Evolutionary conservation across 2,888 invertebrate genomes (phyloP).

Genomic region (Hemistola chrysoprasaria): DNA sequence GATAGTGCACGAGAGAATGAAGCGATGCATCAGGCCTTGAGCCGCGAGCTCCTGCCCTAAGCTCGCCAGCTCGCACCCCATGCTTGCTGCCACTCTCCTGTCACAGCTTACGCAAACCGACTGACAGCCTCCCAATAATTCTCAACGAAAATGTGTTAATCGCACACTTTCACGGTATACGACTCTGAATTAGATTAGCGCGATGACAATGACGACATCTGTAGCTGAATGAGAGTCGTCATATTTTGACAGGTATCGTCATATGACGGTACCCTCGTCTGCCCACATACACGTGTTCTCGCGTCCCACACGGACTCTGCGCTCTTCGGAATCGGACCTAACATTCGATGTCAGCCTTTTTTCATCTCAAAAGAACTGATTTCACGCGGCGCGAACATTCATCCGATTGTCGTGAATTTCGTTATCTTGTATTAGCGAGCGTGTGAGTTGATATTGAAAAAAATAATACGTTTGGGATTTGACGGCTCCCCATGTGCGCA

Average conservation of each 20-base stretch:
- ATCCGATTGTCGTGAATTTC: conserved; percentile 77
- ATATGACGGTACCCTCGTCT: conserved; percentile 66
- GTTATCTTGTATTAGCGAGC: conserved; percentile 75
- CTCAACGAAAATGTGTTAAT: conserved; percentile 81
- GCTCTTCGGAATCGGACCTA: conserved; percentile 33
- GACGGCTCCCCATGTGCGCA: conserved; percentile 76
- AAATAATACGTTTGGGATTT: conserved; percentile 81
- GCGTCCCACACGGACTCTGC: conserved; percentile 55
- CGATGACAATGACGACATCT: conserved; percentile 78
- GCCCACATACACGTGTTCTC: conserved; percentile 77
- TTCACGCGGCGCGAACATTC: conserved; percentile 81
- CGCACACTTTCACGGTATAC: conserved; percentile 77
- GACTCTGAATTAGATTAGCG: conserved; percentile 75
- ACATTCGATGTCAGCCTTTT: conserved; percentile 55
- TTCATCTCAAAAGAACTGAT: conserved; percentile 73
- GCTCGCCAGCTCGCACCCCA: conserved; percentile 64
- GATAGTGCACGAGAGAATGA: conserved; percentile 21
- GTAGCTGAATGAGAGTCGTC: conserved; percentile 73
- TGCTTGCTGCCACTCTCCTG: conserved; percentile 75
- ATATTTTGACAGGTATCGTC: conserved; percentile 81
- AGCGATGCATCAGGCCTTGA: conserved; percentile 25
- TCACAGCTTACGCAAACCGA: conserved; percentile 79
- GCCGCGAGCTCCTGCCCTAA: conserved; percentile 39
- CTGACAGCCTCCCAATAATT: conserved; percentile 79
- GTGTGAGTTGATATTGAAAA: conserved; percentile 75